A percentile compares a stretch with the other conserved stretches of the same genome.
These are phyloP conservation scores for Mylabris sibirica DNA, from an alignment of 2,888 invertebrate genomes.

Conservation along the genomic window DNA sequence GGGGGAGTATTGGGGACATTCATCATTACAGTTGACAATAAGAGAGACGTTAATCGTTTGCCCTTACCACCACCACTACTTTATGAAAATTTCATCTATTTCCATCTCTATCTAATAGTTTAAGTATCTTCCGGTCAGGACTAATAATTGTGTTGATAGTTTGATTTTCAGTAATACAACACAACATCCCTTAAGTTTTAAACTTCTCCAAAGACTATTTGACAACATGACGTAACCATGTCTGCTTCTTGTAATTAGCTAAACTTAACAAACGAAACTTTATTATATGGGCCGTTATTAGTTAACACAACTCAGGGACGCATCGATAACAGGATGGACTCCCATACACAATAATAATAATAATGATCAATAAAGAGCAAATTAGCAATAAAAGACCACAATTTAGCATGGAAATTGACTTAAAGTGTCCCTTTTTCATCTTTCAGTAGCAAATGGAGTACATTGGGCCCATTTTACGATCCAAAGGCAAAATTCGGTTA, in stretches of 20 bases:
- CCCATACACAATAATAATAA: not conserved
- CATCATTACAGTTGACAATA: constrained; percentile 60
- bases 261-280: constrained; percentile 32
- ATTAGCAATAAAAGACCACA: too few species aligned
- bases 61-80: constrained; percentile 26
- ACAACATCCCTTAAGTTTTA: constrained; percentile 24
- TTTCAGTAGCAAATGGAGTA: too few species aligned
- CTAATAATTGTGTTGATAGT: constrained; percentile 19
- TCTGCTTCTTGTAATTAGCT: constrained; percentile 30
- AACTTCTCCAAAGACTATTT: constrained; percentile 21
- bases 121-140: not conserved
- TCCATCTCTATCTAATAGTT: not conserved
- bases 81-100: constrained; percentile 22
- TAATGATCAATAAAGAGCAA: too few species aligned
- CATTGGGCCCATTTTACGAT: too few species aligned
- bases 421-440: too few species aligned
- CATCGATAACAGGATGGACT: not conserved
- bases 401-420: too few species aligned
- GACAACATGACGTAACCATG: constrained; percentile 30
- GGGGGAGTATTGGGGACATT: constrained; percentile 59
- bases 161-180: not conserved
- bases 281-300: not conserved
- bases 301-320: not conserved
- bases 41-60: constrained; percentile 59
- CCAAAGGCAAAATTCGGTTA: too few species aligned